Percentiles rank a stretch among this genome's conserved stretches.
Conservation (phyloP, 2,113 vertebrate species). For the Trochalopteron elliotii region DNA sequence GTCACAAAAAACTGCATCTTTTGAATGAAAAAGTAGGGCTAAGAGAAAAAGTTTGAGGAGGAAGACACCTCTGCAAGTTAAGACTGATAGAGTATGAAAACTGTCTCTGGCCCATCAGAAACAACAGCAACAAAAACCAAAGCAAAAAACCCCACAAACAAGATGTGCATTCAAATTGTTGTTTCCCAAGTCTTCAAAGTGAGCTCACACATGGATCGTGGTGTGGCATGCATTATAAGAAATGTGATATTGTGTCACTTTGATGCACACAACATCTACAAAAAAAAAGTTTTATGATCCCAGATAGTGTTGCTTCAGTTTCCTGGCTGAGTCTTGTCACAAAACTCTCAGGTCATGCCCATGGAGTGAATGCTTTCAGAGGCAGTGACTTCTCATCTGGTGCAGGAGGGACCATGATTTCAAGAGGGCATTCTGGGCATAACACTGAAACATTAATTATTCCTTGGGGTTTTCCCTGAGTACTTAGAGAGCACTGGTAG, state of each 20-base stretch:
- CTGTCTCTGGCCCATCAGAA: not conserved
- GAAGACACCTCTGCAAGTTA: not conserved
- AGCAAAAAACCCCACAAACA: not conserved
- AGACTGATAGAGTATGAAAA: not conserved
- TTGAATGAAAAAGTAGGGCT: not conserved
- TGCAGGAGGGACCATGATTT: not conserved
- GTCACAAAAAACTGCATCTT: not conserved
- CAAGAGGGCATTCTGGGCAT: not conserved
- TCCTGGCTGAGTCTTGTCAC: not conserved
- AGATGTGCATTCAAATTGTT: not conserved
- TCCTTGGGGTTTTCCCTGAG: not conserved
- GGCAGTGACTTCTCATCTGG: not conserved
- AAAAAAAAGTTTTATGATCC: not conserved
- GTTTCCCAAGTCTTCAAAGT: not conserved
- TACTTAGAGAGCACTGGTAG: not conserved
- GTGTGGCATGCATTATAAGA: not conserved
- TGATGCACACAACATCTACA: not conserved
- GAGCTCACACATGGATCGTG: accelerated
- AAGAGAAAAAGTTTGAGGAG: not conserved
- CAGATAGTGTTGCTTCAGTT: not conserved
- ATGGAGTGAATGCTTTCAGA: not conserved
- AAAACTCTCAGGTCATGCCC: not conserved
- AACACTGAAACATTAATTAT: not conserved
- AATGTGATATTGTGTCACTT: not conserved
- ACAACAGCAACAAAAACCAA: not conserved